Base-by-base conservation (phyloP, 2,888 invertebrate genomes). In the Eustalomyia histrio region DNA sequence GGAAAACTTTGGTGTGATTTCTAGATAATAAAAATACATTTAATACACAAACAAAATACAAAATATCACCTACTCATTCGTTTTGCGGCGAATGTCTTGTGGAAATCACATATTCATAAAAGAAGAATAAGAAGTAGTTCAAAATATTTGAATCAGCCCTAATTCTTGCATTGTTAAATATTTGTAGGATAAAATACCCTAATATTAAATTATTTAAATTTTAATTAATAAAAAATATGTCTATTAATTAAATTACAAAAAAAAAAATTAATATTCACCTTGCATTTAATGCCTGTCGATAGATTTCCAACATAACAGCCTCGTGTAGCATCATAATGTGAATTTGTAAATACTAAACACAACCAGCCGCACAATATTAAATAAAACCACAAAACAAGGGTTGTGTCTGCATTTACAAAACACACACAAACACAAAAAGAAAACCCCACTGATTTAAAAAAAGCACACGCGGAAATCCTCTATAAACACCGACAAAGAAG, bases 271-370 rank as follows among this genome's bases (percentile, higher is more conserved):
- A 78, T 84, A 85, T 84, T 88, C 88, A 91, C 91, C 91, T 91
- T 84, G 91, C 91, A 86, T 88, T 90, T 82, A 91, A 85, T 80
- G 91, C 91, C 87, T 91, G 91, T 80, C 91, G 89, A 86, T 91
- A 91, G 86, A 91, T 91, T 85, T 91, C 91, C 89, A 91, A 83
- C 91, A 91, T 91, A 83, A 91, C 91, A 86, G 91, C 90, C 88
- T 91, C 91, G 90, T 91, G 91, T 78, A 91, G 90, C 91, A 91
- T 91, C 91, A 91, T 91, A 74, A 74, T 76, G 79, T 74, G 74
- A 73, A 68, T 61, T 69, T 65, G 39, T 52, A 14, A 8, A 21
- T 9, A 16, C 57, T 57, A 68, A 43, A 43, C 39, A 29, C 60
- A 61, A 60, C 43, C 16, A 14, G 43, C 43, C 52, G 29, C 29